Base-by-base conservation (phyloP, 2,797 vertebrate species). In the Sebastes vulpes region DNA sequence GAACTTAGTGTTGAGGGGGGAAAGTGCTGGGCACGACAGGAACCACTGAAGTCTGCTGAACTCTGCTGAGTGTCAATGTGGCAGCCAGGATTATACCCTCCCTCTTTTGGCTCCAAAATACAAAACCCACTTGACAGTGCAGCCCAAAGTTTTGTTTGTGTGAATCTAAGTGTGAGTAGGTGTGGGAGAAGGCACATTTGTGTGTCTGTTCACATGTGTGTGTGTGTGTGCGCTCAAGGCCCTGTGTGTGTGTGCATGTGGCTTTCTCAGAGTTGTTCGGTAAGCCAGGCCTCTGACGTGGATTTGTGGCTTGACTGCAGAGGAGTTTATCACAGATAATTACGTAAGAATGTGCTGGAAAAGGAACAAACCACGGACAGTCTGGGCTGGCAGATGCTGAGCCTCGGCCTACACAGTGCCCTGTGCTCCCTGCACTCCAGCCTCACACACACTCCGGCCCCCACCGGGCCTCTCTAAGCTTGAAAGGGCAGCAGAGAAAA, bases 311-410 rank as follows among this genome's bases (percentile, higher is more conserved):
- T 93, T 81, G 81, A 91, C 90, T 93, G 92, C 92, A 91, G 88
- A 94, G 90, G 87, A 92, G 94, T 94, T 93, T 93, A 94, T 94
- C 94, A 90, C 90, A 94, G 92, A 94, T 94, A 94, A 94, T 95
- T 95, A 92, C 87, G 38, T 88, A 94, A 94, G 91, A 95, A 95
- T 94, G 90, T 89, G 84, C 87, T 94, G 93, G 94, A 93, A 92
- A 82, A 87, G 83, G 88, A 93, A 94, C 88, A 94, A 90, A 92
- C 92, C 92, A 90, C 72, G 77, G 90, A 92, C 87, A 81, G 86
- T 87, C 89, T 91, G 88, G 87, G 86, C 86, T 92, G 92, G 92
- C 91, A 93, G 91, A 93, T 90, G 85, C 93, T 89, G 85, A 90
- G 89, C 83, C 75, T 85, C 85, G 75, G 92, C 93, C 92, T 90